These are phyloP conservation scores for Mirounga angustirostris DNA, from an alignment of 2,113 vertebrate species.

Conservation along the genomic window DNA sequence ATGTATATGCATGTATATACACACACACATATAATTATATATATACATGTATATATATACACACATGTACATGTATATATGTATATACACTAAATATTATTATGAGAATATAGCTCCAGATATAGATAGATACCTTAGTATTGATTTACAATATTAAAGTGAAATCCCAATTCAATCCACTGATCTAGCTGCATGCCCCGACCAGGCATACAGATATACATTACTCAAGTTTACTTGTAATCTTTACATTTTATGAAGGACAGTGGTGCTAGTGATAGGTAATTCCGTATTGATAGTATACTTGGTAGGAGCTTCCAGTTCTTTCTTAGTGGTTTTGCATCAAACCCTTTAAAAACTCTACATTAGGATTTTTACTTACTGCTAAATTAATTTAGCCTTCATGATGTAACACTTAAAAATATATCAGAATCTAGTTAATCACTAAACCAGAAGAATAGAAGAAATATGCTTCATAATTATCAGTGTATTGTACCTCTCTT, in stretches of 20 bases:
- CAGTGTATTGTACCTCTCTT: neutral
- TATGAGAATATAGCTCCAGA: neutral
- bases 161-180: neutral
- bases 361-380: neutral
- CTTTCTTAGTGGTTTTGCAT: neutral
- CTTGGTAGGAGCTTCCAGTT: neutral
- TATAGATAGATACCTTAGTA: neutral
- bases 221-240: neutral
- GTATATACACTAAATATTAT: neutral
- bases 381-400: constrained; percentile 5
- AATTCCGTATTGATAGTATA: neutral
- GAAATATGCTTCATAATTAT: neutral
- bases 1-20: too few relatives aligned
- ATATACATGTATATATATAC: neutral
- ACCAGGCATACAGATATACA: neutral
- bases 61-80: neutral
- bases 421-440: neutral
- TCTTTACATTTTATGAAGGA: neutral
- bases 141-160: neutral
- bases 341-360: neutral
- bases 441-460: neutral
- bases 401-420: neutral
- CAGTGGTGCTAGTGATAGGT: neutral
- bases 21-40: neutral
- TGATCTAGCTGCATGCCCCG: neutral